Percentiles rank a stretch among this genome's conserved stretches.
phyloP scores from a whole-genome alignment of 1,140 invertebrate species.

The Eueides isabella region DNA sequence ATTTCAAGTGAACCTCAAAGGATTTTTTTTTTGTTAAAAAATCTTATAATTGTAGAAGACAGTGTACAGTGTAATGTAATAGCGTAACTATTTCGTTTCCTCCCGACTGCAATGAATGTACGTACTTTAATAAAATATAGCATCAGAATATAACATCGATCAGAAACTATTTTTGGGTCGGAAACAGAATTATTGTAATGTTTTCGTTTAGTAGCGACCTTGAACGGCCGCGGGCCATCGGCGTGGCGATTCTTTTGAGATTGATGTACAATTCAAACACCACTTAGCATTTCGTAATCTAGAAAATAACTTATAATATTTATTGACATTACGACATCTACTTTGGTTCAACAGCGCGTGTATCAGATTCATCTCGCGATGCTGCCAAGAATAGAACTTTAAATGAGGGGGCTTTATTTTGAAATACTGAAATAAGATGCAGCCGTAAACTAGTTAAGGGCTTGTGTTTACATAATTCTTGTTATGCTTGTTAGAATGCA shows the following conservation, averaged over 20 bases:
- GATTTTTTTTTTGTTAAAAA: too few relatives aligned
- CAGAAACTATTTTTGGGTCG: slow-evolving; percentile 56
- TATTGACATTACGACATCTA: slow-evolving; percentile 74
- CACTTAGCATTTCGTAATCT: slow-evolving; percentile 74
- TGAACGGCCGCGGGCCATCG: slow-evolving; percentile 55
- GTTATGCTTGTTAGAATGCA: not conserved
- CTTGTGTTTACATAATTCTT: slow-evolving; percentile 19
- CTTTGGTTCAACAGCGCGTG: slow-evolving; percentile 51
- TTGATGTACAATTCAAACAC: slow-evolving; percentile 61
- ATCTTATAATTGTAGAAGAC: too few relatives aligned
- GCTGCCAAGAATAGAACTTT: slow-evolving; percentile 66
- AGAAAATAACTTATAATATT: slow-evolving; percentile 78
- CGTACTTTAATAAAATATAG: not conserved
- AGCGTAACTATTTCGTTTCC: not conserved
- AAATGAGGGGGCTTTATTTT: slow-evolving; percentile 71
- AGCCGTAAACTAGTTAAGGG: slow-evolving; percentile 43
- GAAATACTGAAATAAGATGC: slow-evolving; percentile 54
- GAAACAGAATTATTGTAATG: slow-evolving; percentile 64
- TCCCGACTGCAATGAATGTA: not conserved
- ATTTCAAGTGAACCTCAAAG: too few relatives aligned
- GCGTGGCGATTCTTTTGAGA: slow-evolving; percentile 68
- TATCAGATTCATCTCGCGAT: slow-evolving; percentile 47
- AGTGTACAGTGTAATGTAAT: not conserved
- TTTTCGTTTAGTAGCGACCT: slow-evolving; percentile 63
- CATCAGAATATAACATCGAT: too few relatives aligned